These are phyloP conservation scores for Egretta garzetta DNA, from an alignment of 2,113 vertebrate species.

Conservation along the genomic window DNA sequence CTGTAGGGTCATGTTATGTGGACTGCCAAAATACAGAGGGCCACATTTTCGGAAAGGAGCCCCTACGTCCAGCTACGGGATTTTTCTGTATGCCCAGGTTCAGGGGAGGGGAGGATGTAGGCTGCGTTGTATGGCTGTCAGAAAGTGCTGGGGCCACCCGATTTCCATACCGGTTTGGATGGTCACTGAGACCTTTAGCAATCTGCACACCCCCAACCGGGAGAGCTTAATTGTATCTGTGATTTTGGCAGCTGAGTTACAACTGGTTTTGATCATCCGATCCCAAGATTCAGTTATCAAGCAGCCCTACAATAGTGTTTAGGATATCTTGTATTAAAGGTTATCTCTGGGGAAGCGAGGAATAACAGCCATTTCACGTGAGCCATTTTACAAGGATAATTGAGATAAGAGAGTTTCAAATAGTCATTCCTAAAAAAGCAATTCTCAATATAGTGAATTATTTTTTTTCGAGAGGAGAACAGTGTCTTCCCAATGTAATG, in stretches of 20 bases:
- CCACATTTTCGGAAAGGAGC: background rate
- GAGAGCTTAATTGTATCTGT: background rate
- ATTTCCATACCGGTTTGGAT: background rate
- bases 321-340: background rate
- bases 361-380: background rate
- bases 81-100: background rate
- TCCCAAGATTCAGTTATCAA: background rate
- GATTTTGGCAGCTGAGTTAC: background rate
- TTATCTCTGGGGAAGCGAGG: constrained; percentile 36
- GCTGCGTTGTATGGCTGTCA: background rate
- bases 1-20: background rate
- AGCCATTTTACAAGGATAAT: constrained; percentile 17
- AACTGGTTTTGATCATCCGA: background rate
- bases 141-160: background rate
- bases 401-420: constrained; percentile 13
- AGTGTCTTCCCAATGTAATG: constrained; percentile 14
- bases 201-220: background rate
- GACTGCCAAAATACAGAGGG: background rate
- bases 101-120: fast-evolving
- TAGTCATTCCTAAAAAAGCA: constrained; percentile 53
- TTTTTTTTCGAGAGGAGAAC: constrained; percentile 1
- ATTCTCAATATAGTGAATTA: constrained; percentile 33
- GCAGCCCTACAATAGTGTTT: background rate
- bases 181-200: background rate
- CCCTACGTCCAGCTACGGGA: fast-evolving